These are phyloP conservation scores for Chelon auratus DNA, from an alignment of 2,797 vertebrate genomes.

Conservation along the genomic window DNA sequence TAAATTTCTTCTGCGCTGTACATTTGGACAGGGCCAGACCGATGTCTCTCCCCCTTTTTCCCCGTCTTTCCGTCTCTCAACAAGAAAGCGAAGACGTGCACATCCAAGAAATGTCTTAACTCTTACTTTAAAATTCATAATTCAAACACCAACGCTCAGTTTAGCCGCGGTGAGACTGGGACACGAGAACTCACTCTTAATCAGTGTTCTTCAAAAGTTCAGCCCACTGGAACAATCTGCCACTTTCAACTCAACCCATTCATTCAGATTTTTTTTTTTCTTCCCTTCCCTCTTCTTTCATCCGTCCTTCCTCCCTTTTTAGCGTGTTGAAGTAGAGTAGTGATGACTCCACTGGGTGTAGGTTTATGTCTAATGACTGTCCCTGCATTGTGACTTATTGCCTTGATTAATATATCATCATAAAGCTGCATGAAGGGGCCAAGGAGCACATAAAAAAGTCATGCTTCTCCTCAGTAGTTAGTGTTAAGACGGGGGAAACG, in stretches of 20 bases:
- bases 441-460: conserved; percentile 63
- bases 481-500: conserved; percentile 59
- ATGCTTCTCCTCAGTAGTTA: conserved; percentile 27
- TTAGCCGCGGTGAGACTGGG: conserved; percentile 10
- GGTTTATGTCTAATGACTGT: conserved; percentile 75
- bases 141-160: conserved; percentile 7
- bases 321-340: conserved; percentile 47
- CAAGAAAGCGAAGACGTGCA: neutral
- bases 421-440: conserved; percentile 75
- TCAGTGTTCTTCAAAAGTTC: conserved; percentile 62
- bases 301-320: conserved; percentile 38
- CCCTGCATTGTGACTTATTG: conserved; percentile 63
- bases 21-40: neutral
- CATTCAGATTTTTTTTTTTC: conserved; percentile 28
- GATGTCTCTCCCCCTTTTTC: neutral
- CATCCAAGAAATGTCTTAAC: conserved; percentile 9
- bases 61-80: neutral
- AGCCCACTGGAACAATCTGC: conserved; percentile 41
- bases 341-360: conserved; percentile 63
- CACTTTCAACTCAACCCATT: conserved; percentile 41
- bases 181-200: conserved; percentile 24
- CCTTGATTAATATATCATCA: conserved; percentile 87
- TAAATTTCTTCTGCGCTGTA: neutral
- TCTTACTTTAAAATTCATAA: conserved; percentile 13
- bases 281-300: conserved; percentile 20